Evolutionary conservation across 2,113 vertebrate species (phyloP).

Genomic region (Neogobius melanostomus): DNA sequence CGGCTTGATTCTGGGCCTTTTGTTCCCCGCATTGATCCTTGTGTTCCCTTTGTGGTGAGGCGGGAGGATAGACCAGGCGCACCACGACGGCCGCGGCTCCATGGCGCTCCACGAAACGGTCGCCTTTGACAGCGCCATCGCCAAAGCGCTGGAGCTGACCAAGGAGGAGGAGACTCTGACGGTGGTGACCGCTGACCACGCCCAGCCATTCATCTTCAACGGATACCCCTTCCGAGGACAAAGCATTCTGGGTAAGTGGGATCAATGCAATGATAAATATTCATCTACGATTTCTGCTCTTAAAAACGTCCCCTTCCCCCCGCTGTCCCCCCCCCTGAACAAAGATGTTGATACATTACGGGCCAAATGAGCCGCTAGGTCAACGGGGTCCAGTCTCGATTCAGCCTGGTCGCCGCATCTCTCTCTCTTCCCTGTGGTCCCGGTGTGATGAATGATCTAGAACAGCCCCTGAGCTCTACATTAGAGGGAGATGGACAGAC

Average conservation of each 20-base stretch:
- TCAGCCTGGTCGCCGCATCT: constrained; percentile 20
- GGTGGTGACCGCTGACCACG: constrained; percentile 78
- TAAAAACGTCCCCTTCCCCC: background rate
- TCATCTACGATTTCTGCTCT: background rate
- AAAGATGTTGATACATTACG: background rate
- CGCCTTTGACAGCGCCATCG: constrained; percentile 71
- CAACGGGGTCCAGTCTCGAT: constrained; percentile 17
- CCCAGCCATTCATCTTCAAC: constrained; percentile 73
- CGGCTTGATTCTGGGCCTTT: too few species aligned
- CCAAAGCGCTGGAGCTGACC: constrained; percentile 73
- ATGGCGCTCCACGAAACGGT: constrained; percentile 78
- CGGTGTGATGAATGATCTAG: constrained; percentile 57
- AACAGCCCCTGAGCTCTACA: background rate
- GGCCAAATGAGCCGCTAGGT: constrained; percentile 2
- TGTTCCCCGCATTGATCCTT: too few species aligned
- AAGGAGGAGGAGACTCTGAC: constrained; percentile 75
- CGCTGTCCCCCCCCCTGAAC: background rate
- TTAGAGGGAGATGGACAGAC: background rate
- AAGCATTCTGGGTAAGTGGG: constrained; percentile 75
- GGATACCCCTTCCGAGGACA: constrained; percentile 78
- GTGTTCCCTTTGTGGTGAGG: constrained; percentile 45
- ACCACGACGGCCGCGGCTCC: constrained; percentile 66
- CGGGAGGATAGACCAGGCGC: constrained; percentile 80
- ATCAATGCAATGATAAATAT: background rate
- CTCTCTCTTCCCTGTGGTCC: constrained; percentile 22